Percentiles rank a stretch among this genome's conserved stretches.
Conservation (phyloP, 2,113 vertebrate genomes). For the Elanoides forficatus region DNA sequence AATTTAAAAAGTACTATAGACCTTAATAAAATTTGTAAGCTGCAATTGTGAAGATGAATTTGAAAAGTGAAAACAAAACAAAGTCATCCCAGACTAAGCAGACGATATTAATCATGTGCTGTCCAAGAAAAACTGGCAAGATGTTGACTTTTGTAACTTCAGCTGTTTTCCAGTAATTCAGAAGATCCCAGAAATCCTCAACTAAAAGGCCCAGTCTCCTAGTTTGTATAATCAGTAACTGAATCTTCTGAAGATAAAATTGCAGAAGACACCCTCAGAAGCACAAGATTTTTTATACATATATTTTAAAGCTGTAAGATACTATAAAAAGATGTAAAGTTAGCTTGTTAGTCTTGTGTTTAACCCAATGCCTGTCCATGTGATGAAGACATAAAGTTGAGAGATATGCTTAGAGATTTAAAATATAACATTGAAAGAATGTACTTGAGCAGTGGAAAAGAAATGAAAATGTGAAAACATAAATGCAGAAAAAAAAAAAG, state of each 20-base stretch:
- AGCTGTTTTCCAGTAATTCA: background rate
- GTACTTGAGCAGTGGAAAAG: background rate
- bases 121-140: background rate
- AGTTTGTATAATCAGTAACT: background rate
- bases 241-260: background rate
- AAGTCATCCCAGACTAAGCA: background rate
- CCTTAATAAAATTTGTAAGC: background rate
- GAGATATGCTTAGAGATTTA: background rate
- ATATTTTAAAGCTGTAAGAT: background rate
- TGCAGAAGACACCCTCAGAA: background rate
- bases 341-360: background rate
- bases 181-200: background rate
- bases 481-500: background rate
- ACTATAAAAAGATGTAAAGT: background rate
- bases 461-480: background rate
- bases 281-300: background rate
- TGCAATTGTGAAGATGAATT: background rate
- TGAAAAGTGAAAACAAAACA: background rate
- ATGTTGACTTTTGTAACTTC: background rate
- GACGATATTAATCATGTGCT: background rate
- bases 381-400: background rate
- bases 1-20: background rate
- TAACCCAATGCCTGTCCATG: background rate
- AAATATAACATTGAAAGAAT: background rate
- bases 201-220: background rate